A percentile compares a stretch with the other conserved stretches of the same genome.
Evolutionary conservation across 2,888 invertebrate genomes (phyloP).

Genomic region (Andricus quercusramuli): DNA sequence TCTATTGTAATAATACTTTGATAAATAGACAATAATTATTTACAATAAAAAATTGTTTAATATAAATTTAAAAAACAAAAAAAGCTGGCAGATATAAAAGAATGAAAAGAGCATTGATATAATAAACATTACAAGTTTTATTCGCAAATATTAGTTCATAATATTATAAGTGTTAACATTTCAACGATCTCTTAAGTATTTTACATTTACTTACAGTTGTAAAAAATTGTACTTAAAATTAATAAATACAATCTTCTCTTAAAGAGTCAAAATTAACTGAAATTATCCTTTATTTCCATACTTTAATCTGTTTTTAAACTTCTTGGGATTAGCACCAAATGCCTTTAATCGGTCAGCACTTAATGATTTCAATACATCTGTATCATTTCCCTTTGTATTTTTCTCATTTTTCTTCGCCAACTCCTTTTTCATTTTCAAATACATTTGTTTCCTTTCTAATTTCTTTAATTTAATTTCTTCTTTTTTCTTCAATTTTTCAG

Average conservation of each 20-base stretch:
- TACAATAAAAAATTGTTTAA: no score
- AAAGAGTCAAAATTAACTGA: not conserved
- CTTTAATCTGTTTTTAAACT: conserved; percentile 88
- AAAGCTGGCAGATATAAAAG: not conserved
- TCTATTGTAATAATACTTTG: no score
- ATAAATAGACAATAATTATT: no score
- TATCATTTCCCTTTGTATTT: conserved; percentile 43
- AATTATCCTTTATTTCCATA: conserved; percentile 81
- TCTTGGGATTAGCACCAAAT: conserved; percentile 95
- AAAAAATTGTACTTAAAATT: not conserved
- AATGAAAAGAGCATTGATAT: not conserved
- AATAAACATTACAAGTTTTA: not conserved
- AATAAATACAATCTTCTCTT: not conserved
- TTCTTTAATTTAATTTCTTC: conserved; percentile 43
- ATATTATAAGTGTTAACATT: not conserved
- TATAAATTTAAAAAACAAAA: not conserved
- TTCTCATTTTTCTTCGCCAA: conserved; percentile 72
- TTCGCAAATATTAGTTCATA: not conserved
- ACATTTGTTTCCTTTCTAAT: conserved; percentile 40
- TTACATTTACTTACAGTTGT: not conserved
- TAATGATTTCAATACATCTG: conserved; percentile 60
- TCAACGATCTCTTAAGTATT: not conserved
- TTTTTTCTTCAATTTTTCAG: conserved; percentile 44
- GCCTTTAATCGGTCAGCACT: conserved; percentile 91
- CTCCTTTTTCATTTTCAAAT: conserved; percentile 50